These are phyloP conservation scores for Cepaea hortensis DNA, from an alignment of 2,888 invertebrate species.

Conservation along the genomic window DNA sequence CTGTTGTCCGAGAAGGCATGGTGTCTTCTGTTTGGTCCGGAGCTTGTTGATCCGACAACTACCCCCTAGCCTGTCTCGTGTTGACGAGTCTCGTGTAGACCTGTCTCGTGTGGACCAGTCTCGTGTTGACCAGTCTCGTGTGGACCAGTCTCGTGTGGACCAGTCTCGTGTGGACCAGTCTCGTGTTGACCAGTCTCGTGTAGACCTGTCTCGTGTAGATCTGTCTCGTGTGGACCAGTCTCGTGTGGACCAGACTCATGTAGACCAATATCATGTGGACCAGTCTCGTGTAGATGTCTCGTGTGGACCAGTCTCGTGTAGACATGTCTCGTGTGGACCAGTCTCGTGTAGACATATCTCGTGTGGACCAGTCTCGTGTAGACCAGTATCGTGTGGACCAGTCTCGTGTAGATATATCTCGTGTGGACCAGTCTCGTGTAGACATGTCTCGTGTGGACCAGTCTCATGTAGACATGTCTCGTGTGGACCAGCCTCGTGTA, in stretches of 20 bases:
- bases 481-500: background rate
- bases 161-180: background rate
- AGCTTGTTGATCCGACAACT: too few relatives aligned
- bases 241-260: background rate
- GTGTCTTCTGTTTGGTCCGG: too few relatives aligned
- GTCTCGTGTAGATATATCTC: background rate
- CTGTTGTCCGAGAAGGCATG: too few relatives aligned
- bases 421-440: background rate
- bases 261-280: background rate
- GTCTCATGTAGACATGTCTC: background rate
- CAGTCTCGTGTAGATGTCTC: background rate
- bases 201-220: too few relatives aligned
- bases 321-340: background rate
- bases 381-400: background rate
- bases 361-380: background rate
- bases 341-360: background rate
- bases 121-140: too few relatives aligned
- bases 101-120: too few relatives aligned
- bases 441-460: background rate
- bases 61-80: too few relatives aligned
- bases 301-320: background rate
- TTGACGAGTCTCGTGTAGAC: background rate
- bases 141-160: too few relatives aligned
- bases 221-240: background rate
- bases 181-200: background rate